Base-by-base conservation (phyloP, 2,113 vertebrate genomes). In the Notechis scutatus region DNA sequence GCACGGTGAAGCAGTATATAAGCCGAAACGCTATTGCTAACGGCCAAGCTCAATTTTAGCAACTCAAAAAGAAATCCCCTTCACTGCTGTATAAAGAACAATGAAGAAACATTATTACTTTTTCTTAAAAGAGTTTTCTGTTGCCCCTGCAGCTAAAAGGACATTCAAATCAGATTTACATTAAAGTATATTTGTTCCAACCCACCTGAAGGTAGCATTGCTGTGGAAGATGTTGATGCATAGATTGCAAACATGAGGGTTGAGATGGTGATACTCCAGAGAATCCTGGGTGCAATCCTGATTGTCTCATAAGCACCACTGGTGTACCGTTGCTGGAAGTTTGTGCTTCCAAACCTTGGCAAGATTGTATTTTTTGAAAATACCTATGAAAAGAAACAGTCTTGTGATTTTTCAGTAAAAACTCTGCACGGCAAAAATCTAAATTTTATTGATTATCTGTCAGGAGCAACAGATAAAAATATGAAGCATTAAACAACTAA, bases 191-290 rank as follows among this genome's bases (percentile, higher is more conserved):
- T 59, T 87, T 95, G 69, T 90, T 95, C 92, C 94, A 18, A 34
- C 95, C 92, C 95, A 98, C 98, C 98, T 98, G 98, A 85, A 97
- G 95, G 95, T 98, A 98, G 96, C 95, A 96, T 88, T 96, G 97
- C 2, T 95, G 97, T 95, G 96, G 97, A 92, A 96, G 97, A 93
- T 95, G 96, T 95, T 96, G 97, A 94, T 98, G 98, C 92, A 97
- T 95, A 87, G 97, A 96, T 95, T 97, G 97, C 96, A 97, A 94
- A 93, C 97, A 93, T 3, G 97, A 94, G 8, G 96, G 91, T 94
- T 97, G 97, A 92, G 97, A 96, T 94, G 95, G 93, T 94, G 97
- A 97, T 3, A 97, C 92, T 50, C 95, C 47, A 61, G 97, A 23
- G 89, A 98, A 98, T 87, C 96, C 96, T 92, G 97, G 97, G 87